Evolutionary conservation across 2,113 vertebrate genomes (phyloP).

Genomic region (Sinocyclocheilus grahami): DNA sequence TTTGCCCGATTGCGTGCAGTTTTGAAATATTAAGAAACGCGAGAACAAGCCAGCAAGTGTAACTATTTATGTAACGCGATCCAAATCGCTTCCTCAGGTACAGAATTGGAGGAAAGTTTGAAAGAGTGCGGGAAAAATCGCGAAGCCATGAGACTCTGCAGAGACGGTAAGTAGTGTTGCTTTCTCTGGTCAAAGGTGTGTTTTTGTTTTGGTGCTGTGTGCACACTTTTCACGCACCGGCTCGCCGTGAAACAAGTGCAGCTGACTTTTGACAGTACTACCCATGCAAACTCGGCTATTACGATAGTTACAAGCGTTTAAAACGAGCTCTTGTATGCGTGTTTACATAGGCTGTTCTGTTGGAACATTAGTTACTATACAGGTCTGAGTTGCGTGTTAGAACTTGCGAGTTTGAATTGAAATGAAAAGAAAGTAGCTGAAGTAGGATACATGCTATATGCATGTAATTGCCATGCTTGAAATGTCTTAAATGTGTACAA

Average conservation of each 20-base stretch:
- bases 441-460: neutral
- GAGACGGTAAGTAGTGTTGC: slow-evolving; percentile 89
- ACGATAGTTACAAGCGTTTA: neutral
- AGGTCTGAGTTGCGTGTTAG: neutral
- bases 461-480: neutral
- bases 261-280: slow-evolving; percentile 19
- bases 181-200: slow-evolving; percentile 69
- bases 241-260: slow-evolving; percentile 52
- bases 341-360: neutral
- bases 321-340: neutral
- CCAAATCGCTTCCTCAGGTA: slow-evolving; percentile 78
- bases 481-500: neutral
- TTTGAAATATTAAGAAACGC: slow-evolving; percentile 76
- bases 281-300: slow-evolving; percentile 24
- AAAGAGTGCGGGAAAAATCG: slow-evolving; percentile 96
- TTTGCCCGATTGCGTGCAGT: slow-evolving; percentile 75
- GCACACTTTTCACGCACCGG: slow-evolving; percentile 56
- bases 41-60: slow-evolving; percentile 76
- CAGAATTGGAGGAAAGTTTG: slow-evolving; percentile 95
- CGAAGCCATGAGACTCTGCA: slow-evolving; percentile 97
- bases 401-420: neutral
- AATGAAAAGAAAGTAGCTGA: neutral
- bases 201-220: slow-evolving; percentile 71
- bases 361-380: neutral
- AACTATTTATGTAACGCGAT: slow-evolving; percentile 76